These are phyloP conservation scores for Anaspis maculata DNA, from an alignment of 2,888 invertebrate genomes.

Conservation along the genomic window DNA sequence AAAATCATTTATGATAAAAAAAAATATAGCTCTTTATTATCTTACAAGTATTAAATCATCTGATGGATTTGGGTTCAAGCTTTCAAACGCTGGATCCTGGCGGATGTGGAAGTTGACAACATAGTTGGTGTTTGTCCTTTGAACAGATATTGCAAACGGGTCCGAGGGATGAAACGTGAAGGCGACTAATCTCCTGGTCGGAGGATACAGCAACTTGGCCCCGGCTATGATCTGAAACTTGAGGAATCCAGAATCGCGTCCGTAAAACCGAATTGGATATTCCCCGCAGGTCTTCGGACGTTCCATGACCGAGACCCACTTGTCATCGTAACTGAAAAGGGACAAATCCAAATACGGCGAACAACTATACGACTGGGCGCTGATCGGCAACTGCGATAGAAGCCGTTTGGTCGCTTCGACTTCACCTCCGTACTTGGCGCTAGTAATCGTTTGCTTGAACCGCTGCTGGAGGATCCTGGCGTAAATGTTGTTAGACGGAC, in stretches of 20 bases:
- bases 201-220: conserved; percentile 55
- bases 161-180: conserved; percentile 95
- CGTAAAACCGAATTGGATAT: conserved; percentile 91
- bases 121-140: conserved; percentile 86
- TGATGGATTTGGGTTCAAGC: no score
- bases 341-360: conserved; percentile 90
- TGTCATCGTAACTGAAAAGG: conserved; percentile 90
- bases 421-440: conserved; percentile 82
- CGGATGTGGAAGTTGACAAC: conserved; percentile 92
- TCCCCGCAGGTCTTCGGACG: conserved; percentile 89
- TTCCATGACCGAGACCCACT: conserved; percentile 93
- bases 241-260: conserved; percentile 65
- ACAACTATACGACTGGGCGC: conserved; percentile 87
- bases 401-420: conserved; percentile 85
- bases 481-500: conserved; percentile 82
- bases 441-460: conserved; percentile 75
- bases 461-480: conserved; percentile 59
- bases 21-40: no score
- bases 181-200: conserved; percentile 75
- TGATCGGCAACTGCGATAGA: conserved; percentile 85
- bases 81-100: conserved; percentile 25
- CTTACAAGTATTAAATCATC: no score
- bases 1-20: no score
- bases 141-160: conserved; percentile 93
- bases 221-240: conserved; percentile 65